These are phyloP conservation scores for Sphaerophoria rueppellii DNA, from an alignment of 2,888 invertebrate genomes.

Conservation along the genomic window DNA sequence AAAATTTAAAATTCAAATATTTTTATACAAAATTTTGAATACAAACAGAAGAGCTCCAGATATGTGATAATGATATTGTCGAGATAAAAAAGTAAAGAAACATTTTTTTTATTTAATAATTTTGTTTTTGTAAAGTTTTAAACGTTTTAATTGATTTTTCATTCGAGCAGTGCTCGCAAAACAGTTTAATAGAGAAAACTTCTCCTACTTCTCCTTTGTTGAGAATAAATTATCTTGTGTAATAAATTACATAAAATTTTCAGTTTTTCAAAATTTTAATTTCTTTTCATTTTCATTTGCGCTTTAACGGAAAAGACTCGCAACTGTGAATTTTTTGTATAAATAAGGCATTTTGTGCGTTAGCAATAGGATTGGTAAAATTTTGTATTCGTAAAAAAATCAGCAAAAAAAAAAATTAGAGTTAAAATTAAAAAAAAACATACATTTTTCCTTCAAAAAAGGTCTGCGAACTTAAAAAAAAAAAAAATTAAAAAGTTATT, in stretches of 20 bases:
- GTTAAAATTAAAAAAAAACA: conserved; percentile 26
- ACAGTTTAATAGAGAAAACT: background rate
- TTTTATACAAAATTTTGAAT: conserved; percentile 73
- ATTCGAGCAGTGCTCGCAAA: background rate
- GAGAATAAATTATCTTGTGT: background rate
- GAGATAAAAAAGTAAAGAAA: conserved; percentile 46
- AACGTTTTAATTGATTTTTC: background rate
- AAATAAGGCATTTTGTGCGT: conserved; percentile 60
- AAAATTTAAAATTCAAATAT: conserved; percentile 73
- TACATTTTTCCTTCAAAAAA: conserved; percentile 30
- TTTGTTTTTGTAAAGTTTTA: conserved; percentile 1
- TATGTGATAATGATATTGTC: conserved; percentile 79
- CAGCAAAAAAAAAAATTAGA: conserved; percentile 63
- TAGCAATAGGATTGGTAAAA: conserved; percentile 63
- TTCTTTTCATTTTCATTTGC: conserved; percentile 40
- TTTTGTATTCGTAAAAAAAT: conserved; percentile 46
- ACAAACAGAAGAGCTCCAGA: conserved; percentile 79
- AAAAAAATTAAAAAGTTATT: background rate
- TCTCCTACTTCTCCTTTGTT: background rate
- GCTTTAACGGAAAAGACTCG: conserved; percentile 74
- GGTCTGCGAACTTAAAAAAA: conserved; percentile 54
- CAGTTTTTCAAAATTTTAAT: background rate
- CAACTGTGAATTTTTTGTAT: conserved; percentile 78
- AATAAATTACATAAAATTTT: background rate
- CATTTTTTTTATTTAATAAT: conserved; percentile 14